Conservation (phyloP, 1,140 invertebrate genomes). For the Bombus haemorrhoidalis region DNA sequence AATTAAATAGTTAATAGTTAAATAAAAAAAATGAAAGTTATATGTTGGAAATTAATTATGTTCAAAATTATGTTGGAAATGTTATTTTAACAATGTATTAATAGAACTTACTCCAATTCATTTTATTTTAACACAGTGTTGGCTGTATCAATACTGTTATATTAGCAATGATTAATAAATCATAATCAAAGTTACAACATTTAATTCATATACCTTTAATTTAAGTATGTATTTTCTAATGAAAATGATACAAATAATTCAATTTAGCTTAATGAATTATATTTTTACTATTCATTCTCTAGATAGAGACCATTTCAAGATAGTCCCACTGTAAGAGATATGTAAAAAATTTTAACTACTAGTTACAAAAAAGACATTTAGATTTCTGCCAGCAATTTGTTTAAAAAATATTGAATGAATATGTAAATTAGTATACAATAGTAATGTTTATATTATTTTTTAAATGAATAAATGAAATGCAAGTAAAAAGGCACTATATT, state of each 20-base stretch:
- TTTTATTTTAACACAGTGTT: not conserved
- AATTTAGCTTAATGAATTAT: not conserved
- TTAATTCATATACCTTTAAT: not conserved
- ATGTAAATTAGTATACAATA: slow-evolving; percentile 49
- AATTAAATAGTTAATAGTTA: not conserved
- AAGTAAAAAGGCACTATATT: slow-evolving; percentile 71
- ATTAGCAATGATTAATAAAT: not conserved
- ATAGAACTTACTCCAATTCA: not conserved
- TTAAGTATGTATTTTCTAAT: not conserved
- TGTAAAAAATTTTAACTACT: not conserved
- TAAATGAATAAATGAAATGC: slow-evolving; percentile 65
- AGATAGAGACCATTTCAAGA: slow-evolving; percentile 21
- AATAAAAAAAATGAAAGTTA: not conserved
- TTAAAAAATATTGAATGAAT: slow-evolving; percentile 61
- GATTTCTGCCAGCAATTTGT: slow-evolving; percentile 46
- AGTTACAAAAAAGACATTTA: not conserved
- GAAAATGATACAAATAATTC: not conserved
- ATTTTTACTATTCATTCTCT: not conserved
- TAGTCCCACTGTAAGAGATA: slow-evolving; percentile 18
- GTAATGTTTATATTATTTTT: slow-evolving; percentile 55
- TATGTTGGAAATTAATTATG: not conserved
- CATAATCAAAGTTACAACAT: not conserved
- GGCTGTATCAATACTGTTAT: not conserved
- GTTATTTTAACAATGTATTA: not conserved
- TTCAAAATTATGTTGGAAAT: too few relatives aligned